Base-by-base conservation (phyloP, 2,113 vertebrate species). In the Monarcha castaneiventris region DNA sequence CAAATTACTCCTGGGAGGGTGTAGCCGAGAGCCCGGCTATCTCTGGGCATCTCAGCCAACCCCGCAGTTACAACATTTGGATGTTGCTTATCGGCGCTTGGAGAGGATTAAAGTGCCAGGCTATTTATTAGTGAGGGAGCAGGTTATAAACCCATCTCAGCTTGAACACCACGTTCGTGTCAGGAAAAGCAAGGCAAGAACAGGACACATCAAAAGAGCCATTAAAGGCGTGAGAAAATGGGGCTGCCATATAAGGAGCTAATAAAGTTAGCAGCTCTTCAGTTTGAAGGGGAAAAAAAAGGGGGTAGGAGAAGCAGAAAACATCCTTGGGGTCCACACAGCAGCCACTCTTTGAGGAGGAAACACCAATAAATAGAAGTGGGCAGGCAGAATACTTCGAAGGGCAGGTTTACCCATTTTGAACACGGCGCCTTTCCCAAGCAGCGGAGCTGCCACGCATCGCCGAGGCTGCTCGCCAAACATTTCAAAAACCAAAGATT, bases 211-310 rank as follows among this genome's bases (percentile, higher is more conserved):
- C 86, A 94, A 94, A 95, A 90, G 64, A 78, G 73, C 90, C 90
- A 95, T 93, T 88, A 94, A 96, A 94, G 88, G 92, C 56, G n/a
- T 90, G 94, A 93, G 94, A 92, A 96, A 94, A 87, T 15, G 18
- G 52, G 48, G 85, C 93, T 92, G 92, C 94, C 84, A 30, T 87
- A 92, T 94, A 94, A 84, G 88, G 90, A 92, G 84, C 83, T 93
- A 55, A 90, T 94, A 93, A 96, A 89, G 64, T 96, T 94, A 90
- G 62, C 83, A 67, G 94, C 88, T 92, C 61, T 63, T 33, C 22
- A 26, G 48, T 64, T 68, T 52, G 35, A 67, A 75, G 44, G 43
- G 37, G 1, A 3, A 11, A 29, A 43, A 48, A 41, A 62, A 20
- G 14, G 14, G 19, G 20, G 52, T 76, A 80, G 48, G 48, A 92